These are phyloP conservation scores for Hydrolagus colliei DNA, from an alignment of 2,797 vertebrate genomes.

Conservation along the genomic window DNA sequence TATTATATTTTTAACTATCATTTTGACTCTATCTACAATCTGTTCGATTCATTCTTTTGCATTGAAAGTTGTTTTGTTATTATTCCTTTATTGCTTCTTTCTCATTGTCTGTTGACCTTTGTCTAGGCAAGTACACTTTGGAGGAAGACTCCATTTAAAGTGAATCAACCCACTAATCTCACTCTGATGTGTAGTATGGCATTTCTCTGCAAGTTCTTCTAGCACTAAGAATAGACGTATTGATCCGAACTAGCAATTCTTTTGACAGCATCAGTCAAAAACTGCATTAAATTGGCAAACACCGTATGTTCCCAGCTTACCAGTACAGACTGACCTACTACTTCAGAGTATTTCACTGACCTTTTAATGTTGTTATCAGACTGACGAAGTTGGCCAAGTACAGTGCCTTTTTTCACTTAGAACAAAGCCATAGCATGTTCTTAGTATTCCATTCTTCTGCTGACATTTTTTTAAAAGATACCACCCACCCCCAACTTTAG, in stretches of 20 bases:
- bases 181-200: background rate
- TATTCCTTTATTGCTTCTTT: background rate
- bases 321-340: background rate
- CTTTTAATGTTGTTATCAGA: background rate
- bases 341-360: background rate
- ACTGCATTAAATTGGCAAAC: background rate
- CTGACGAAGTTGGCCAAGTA: background rate
- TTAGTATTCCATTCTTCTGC: no score
- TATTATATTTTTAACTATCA: background rate
- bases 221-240: slow-evolving; percentile 27
- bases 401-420: background rate
- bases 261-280: slow-evolving; percentile 29
- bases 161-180: slow-evolving; percentile 9
- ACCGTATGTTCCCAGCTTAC: slow-evolving; percentile 5
- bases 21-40: background rate
- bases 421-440: no score
- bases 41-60: background rate
- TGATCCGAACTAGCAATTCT: background rate
- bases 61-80: background rate
- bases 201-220: background rate
- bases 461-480: no score
- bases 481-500: no score
- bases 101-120: slow-evolving; percentile 9
- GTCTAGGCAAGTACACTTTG: background rate
- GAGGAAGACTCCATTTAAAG: slow-evolving; percentile 13